Conservation (phyloP, 1,140 invertebrate species). For the Neodiprion lecontei region DNA sequence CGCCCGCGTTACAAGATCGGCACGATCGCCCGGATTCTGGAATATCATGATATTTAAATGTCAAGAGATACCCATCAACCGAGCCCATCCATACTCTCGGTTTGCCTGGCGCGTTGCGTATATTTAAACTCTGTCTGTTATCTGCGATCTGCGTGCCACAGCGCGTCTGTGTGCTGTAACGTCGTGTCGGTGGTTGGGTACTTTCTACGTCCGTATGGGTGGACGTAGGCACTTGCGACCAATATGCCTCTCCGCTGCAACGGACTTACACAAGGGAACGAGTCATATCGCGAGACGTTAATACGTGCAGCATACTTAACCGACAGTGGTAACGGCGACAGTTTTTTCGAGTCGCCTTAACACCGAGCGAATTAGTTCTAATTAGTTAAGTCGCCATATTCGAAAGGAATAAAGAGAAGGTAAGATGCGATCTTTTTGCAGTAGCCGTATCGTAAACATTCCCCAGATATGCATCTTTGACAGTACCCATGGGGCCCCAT, state of each 20-base stretch:
- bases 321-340: no score
- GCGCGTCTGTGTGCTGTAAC: no score
- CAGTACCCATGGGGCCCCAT: constrained; percentile 3
- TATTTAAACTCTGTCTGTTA: not conserved
- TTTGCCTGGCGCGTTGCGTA: not conserved
- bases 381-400: constrained; percentile 7
- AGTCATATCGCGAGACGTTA: no score
- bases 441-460: constrained; percentile 4
- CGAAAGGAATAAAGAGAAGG: constrained; percentile 1
- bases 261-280: no score
- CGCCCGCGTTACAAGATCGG: constrained; percentile 6
- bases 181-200: no score
- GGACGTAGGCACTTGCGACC: no score
- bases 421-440: constrained; percentile 5
- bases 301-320: no score
- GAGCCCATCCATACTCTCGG: not conserved
- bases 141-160: not conserved
- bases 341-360: not conserved
- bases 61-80: constrained; percentile 4
- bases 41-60: constrained; percentile 8
- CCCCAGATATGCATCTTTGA: not conserved
- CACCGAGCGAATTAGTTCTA: constrained; percentile 7
- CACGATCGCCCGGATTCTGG: constrained; percentile 3
- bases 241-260: no score
- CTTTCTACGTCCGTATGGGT: no score